A percentile compares a stretch with the other conserved stretches of the same genome.
These are phyloP conservation scores for Percina caprodes DNA, from an alignment of 2,113 vertebrate genomes.

Conservation along the genomic window DNA sequence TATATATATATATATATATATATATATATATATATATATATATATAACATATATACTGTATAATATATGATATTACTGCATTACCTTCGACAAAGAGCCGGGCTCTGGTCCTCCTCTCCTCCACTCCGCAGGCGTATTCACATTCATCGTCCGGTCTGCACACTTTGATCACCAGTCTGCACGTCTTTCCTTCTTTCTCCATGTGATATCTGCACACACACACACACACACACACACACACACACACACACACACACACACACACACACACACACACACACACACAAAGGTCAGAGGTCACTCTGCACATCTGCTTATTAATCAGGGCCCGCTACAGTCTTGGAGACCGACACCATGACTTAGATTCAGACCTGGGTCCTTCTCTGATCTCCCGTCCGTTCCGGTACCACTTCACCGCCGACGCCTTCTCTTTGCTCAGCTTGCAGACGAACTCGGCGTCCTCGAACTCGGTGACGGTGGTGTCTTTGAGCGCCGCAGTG, in stretches of 20 bases:
- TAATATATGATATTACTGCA: too few species aligned
- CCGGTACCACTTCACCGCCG: constrained; percentile 92
- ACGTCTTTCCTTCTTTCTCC: constrained; percentile 92
- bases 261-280: too few species aligned
- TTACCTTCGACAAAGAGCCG: constrained; percentile 97
- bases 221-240: too few species aligned
- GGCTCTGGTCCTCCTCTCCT: constrained; percentile 94
- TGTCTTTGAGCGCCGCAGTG: constrained; percentile 90
- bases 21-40: too few species aligned
- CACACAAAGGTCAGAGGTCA: neutral
- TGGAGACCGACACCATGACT: too few species aligned
- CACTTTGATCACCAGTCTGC: constrained; percentile 90
- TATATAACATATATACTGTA: too few species aligned
- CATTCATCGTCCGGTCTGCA: constrained; percentile 96
- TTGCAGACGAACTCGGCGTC: constrained; percentile 95
- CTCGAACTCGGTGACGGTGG: constrained; percentile 97
- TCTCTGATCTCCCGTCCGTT: constrained; percentile 95
- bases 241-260: too few species aligned
- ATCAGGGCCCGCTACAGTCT: too few species aligned
- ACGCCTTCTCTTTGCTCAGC: constrained; percentile 93
- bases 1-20: too few species aligned
- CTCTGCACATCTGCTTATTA: too few species aligned
- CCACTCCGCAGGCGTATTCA: constrained; percentile 97
- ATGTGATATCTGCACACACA: constrained; percentile 88
- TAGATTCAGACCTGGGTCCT: too few species aligned